Conservation (phyloP, 2,888 invertebrate genomes). For the Keiferia lycopersicella region DNA sequence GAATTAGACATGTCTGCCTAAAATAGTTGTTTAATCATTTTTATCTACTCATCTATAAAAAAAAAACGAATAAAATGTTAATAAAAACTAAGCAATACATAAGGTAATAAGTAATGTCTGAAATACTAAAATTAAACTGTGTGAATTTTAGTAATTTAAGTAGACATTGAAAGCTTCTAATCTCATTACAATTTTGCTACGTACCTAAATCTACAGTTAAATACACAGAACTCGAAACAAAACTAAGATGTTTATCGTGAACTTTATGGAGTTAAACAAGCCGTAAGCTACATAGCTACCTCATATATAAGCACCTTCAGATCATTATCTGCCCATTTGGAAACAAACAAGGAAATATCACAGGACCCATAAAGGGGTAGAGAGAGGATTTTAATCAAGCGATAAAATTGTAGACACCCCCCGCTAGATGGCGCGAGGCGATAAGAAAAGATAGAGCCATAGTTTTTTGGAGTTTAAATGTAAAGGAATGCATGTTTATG, state of each 20-base stretch:
- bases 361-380: slow-evolving; percentile 68
- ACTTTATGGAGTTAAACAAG: slow-evolving; percentile 21
- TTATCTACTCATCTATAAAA: too few relatives aligned
- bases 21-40: too few relatives aligned
- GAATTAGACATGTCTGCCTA: too few relatives aligned
- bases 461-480: slow-evolving; percentile 22
- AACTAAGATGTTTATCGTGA: slow-evolving; percentile 9
- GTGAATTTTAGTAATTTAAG: too few relatives aligned
- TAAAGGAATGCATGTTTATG: slow-evolving; percentile 8
- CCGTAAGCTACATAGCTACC: slow-evolving; percentile 18
- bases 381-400: slow-evolving; percentile 69
- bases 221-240: background rate
- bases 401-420: slow-evolving; percentile 67
- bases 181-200: background rate
- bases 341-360: slow-evolving; percentile 64
- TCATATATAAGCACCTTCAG: slow-evolving; percentile 42
- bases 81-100: too few relatives aligned
- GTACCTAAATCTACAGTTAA: background rate
- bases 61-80: too few relatives aligned
- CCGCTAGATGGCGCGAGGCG: slow-evolving; percentile 61
- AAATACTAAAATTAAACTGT: too few relatives aligned
- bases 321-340: slow-evolving; percentile 53
- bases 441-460: slow-evolving; percentile 45
- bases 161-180: too few relatives aligned
- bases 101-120: too few relatives aligned